Percentiles rank a stretch among this genome's conserved stretches.
These are phyloP conservation scores for Tenthredo distinguenda DNA, from an alignment of 2,888 invertebrate species.

Conservation along the genomic window DNA sequence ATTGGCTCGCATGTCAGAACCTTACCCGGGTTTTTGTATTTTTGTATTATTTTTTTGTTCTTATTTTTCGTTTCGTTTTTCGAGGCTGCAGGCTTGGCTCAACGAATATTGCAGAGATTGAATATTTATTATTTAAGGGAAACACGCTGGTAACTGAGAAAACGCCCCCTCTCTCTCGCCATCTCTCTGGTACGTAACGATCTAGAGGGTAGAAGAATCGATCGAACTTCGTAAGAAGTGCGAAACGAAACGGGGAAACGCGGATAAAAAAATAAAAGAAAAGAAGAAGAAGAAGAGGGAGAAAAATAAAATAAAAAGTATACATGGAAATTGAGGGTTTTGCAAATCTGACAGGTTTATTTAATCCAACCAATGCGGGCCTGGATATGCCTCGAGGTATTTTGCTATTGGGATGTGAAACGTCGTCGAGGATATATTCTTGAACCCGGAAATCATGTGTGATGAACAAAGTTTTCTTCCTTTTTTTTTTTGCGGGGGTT, in stretches of 20 bases:
- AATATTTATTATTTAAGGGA: conserved; percentile 29
- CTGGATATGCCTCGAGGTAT: neutral
- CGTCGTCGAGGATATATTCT: neutral
- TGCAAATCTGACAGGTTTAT: neutral
- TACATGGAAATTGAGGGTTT: neutral
- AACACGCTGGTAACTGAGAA: neutral
- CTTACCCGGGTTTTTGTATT: neutral
- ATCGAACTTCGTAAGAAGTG: neutral
- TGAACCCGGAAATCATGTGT: neutral
- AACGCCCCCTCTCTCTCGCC: neutral
- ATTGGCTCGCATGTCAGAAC: conserved; percentile 11
- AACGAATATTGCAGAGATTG: conserved; percentile 20
- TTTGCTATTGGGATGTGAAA: neutral
- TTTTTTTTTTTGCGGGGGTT: neutral
- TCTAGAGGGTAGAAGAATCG: neutral
- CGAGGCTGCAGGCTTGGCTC: neutral
- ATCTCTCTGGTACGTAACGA: neutral
- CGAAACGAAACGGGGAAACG: neutral
- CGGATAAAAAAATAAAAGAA: neutral
- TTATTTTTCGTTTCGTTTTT: neutral
- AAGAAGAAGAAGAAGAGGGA: neutral
- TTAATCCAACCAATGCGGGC: neutral
- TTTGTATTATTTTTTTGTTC: neutral
- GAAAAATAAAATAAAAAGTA: neutral
- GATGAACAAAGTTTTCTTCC: neutral